phyloP scores from a whole-genome alignment of 2,113 vertebrate species.

The Xenopus laevis region DNA sequence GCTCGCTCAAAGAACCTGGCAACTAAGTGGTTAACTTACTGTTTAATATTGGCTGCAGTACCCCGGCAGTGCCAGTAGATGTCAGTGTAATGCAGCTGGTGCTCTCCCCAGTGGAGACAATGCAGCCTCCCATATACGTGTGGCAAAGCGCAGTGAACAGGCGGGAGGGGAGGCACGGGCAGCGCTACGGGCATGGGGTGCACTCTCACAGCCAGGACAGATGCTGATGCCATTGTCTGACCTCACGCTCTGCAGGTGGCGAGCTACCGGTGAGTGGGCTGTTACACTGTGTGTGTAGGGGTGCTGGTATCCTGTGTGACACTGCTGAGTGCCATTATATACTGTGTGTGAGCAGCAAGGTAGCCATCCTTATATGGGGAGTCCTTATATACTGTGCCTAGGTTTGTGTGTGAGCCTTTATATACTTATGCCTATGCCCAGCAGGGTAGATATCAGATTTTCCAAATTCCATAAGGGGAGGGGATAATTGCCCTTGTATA shows the following conservation, averaged over 20 bases:
- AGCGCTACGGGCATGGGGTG: constrained; percentile 19
- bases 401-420: not conserved
- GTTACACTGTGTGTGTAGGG: not conserved
- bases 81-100: constrained; percentile 28
- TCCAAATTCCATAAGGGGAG: not conserved
- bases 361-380: too few species aligned
- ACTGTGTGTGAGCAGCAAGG: too few species aligned
- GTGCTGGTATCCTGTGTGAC: too few species aligned
- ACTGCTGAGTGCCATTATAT: too few species aligned
- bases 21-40: not conserved
- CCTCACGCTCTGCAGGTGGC: not conserved
- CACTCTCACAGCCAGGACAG: not conserved
- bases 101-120: constrained; percentile 13
- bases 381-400: not conserved
- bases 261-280: not conserved
- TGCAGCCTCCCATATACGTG: constrained; percentile 22
- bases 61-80: not conserved
- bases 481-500: not conserved
- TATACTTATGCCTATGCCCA: not conserved
- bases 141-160: constrained; percentile 29
- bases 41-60: not conserved
- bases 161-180: constrained; percentile 10
- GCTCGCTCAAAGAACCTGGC: not conserved
- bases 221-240: not conserved
- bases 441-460: too few species aligned